Evolutionary conservation across 2,113 vertebrate genomes (phyloP).

Genomic region (Drymodes brunneopygia): DNA sequence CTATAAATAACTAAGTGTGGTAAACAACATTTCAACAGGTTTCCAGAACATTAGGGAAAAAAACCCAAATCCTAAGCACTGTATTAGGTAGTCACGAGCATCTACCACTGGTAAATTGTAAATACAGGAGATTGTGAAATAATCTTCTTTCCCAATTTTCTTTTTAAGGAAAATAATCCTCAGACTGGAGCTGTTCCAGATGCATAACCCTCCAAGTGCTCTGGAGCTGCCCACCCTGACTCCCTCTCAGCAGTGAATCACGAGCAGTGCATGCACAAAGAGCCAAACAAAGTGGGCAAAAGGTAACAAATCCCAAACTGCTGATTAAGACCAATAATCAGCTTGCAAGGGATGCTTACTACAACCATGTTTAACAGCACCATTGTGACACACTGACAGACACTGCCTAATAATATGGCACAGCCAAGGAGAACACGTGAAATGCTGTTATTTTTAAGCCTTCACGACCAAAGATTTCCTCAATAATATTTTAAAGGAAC

Average conservation of each 20-base stretch:
- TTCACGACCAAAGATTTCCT: not conserved
- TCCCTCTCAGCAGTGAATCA: not conserved
- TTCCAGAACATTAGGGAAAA: not conserved
- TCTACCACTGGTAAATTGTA: not conserved
- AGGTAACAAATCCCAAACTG: slow-evolving; percentile 1
- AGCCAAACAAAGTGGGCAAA: not conserved
- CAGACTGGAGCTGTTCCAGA: not conserved
- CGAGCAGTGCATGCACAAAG: not conserved
- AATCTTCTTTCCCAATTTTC: not conserved
- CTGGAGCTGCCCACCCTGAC: not conserved
- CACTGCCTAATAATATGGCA: not conserved
- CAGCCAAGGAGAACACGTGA: not conserved
- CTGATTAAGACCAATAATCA: not conserved
- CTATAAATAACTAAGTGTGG: not conserved
- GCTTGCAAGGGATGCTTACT: not conserved
- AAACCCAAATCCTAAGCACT: not conserved
- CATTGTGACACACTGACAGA: not conserved
- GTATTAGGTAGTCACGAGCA: not conserved
- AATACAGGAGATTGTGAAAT: not conserved
- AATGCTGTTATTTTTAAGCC: not conserved
- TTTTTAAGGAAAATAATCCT: slow-evolving; percentile 17
- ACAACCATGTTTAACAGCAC: not conserved
- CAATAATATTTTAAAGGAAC: not conserved
- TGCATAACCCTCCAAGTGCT: not conserved
- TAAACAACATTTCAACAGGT: slow-evolving; percentile 5